phyloP scores from a whole-genome alignment of 2,888 invertebrate genomes.

The Agrotis puta region DNA sequence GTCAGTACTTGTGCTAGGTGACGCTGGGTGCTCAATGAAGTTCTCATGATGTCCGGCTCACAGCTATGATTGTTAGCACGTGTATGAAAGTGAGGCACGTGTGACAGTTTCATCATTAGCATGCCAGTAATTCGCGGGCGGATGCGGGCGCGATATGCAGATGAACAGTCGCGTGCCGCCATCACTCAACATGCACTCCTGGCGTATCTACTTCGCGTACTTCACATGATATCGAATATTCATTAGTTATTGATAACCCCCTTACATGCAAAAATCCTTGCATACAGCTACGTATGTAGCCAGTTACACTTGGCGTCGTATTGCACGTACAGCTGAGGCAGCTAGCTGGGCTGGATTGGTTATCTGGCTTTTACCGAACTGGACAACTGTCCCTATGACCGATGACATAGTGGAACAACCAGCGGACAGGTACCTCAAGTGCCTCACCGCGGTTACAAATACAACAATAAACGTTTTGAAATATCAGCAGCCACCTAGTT shows the following conservation, averaged over 20 bases:
- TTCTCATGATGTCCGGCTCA: not conserved
- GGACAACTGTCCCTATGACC: not conserved
- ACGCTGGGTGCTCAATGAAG: not conserved
- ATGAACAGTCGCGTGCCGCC: slow-evolving; percentile 37
- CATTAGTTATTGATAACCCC: not conserved
- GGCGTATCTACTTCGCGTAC: not conserved
- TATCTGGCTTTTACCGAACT: not conserved
- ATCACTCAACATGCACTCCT: slow-evolving; percentile 16
- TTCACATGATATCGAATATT: not conserved
- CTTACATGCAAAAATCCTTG: too few relatives aligned
- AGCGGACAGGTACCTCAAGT: not conserved
- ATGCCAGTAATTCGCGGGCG: slow-evolving; percentile 41
- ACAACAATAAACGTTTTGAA: slow-evolving; percentile 9
- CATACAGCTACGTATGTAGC: too few relatives aligned
- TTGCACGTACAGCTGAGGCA: too few relatives aligned
- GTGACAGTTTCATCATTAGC: slow-evolving; percentile 41
- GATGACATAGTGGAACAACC: not conserved
- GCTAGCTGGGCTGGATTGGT: too few relatives aligned
- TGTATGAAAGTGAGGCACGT: slow-evolving; percentile 20
- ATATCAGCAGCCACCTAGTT: not conserved
- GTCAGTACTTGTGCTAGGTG: not conserved
- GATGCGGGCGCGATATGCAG: slow-evolving; percentile 74
- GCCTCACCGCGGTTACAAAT: not conserved
- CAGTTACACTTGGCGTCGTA: too few relatives aligned
- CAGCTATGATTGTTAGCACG: not conserved